Conservation (phyloP, 2,113 vertebrate species). For the Thinocorus orbignyianus region DNA sequence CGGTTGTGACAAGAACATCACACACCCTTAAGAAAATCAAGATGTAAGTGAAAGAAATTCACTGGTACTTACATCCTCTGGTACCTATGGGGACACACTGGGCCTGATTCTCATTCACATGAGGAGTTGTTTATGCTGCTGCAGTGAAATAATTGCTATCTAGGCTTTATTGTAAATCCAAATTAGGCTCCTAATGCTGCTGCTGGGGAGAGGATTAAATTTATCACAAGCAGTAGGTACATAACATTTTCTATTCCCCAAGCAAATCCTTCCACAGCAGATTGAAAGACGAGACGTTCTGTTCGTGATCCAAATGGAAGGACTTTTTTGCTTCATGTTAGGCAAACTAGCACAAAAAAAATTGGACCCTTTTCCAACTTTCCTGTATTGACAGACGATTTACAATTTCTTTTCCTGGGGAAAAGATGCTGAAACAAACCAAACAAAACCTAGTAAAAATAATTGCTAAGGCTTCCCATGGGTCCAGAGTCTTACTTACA, state of each 20-base stretch:
- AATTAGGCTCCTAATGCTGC: conserved; percentile 2
- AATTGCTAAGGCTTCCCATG: background rate
- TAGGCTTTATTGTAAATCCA: background rate
- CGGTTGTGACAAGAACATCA: background rate
- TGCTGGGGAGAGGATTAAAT: conserved; percentile 29
- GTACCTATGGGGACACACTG: background rate
- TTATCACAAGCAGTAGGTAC: background rate
- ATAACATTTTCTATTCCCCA: background rate
- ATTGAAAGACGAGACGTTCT: background rate
- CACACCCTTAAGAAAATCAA: background rate
- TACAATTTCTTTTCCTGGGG: background rate
- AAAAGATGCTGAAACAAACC: background rate
- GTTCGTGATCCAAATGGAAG: background rate
- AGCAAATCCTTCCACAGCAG: background rate
- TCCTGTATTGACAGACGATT: background rate
- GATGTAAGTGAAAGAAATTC: background rate
- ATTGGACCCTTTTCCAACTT: background rate
- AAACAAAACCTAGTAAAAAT: background rate
- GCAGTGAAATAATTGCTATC: background rate
- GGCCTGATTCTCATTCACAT: background rate
- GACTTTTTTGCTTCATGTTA: background rate
- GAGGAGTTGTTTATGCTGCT: background rate
- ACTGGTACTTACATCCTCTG: background rate
- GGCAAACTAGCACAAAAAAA: background rate
- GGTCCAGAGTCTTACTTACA: background rate